Conservation (phyloP, 2,888 invertebrate genomes). For the Tridacna crocea region DNA sequence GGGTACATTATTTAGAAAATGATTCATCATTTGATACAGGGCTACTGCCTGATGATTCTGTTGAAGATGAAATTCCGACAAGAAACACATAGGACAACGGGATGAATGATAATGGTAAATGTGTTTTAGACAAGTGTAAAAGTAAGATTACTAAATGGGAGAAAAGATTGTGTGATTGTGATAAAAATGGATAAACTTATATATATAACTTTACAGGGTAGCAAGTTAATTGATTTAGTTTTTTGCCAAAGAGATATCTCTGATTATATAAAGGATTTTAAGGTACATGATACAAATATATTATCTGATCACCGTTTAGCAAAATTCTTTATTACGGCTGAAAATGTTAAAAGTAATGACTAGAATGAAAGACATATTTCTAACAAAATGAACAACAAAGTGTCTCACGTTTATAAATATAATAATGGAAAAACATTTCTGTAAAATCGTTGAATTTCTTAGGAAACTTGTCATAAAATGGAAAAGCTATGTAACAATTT, state of each 20-base stretch:
- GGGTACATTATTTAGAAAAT: not conserved
- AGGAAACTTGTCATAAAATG: not conserved
- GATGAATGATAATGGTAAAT: not conserved
- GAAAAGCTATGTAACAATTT: not conserved
- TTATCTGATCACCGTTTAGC: conserved; percentile 6
- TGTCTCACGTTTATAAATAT: not conserved
- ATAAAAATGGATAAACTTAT: too few species aligned
- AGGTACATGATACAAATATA: not conserved
- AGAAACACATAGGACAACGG: not conserved
- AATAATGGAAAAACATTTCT: not conserved
- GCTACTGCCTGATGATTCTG: not conserved
- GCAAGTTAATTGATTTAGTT: conserved; percentile 4
- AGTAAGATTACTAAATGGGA: not conserved
- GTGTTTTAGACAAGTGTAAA: conserved; percentile 1
- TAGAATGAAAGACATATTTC: not conserved
- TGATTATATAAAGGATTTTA: not conserved
- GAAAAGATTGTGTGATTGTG: conserved; percentile 7
- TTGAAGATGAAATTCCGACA: not conserved
- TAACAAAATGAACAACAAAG: not conserved
- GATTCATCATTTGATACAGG: not conserved
- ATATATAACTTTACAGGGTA: not conserved
- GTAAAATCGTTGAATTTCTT: not conserved
- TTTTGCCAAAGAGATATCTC: not conserved
- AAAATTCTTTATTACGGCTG: not conserved
- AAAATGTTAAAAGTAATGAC: not conserved